Conservation (phyloP, 2,113 vertebrate species). For the Accipiter cooperii region DNA sequence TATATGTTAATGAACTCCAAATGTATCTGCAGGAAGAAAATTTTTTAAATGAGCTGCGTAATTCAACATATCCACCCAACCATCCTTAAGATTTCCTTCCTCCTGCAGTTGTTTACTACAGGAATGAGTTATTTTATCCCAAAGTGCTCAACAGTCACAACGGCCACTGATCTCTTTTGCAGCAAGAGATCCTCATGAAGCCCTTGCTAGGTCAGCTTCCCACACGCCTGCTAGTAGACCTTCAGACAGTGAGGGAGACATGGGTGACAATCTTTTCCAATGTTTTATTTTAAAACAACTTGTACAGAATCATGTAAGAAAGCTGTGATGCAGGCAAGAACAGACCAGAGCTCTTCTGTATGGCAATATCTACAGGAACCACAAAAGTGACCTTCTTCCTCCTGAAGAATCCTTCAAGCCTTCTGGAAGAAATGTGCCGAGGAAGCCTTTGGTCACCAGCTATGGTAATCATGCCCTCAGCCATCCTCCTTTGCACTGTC, state of each 20-base stretch:
- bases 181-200: background rate
- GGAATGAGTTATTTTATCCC: background rate
- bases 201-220: background rate
- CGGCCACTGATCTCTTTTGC: background rate
- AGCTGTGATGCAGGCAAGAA: background rate
- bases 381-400: background rate
- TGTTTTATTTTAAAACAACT: background rate
- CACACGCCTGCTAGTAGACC: background rate
- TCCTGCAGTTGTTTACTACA: background rate
- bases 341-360: background rate
- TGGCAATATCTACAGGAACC: background rate
- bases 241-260: background rate
- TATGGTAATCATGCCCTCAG: background rate
- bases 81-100: background rate
- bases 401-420: background rate
- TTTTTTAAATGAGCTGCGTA: background rate
- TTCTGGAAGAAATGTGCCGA: background rate
- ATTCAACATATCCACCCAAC: background rate
- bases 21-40: conserved; percentile 20
- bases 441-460: background rate
- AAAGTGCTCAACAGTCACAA: background rate
- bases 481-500: background rate
- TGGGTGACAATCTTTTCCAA: background rate
- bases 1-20: conserved; percentile 16
- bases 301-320: background rate